Conservation (phyloP, 2,888 invertebrate species). For the Capitulum mitella region DNA sequence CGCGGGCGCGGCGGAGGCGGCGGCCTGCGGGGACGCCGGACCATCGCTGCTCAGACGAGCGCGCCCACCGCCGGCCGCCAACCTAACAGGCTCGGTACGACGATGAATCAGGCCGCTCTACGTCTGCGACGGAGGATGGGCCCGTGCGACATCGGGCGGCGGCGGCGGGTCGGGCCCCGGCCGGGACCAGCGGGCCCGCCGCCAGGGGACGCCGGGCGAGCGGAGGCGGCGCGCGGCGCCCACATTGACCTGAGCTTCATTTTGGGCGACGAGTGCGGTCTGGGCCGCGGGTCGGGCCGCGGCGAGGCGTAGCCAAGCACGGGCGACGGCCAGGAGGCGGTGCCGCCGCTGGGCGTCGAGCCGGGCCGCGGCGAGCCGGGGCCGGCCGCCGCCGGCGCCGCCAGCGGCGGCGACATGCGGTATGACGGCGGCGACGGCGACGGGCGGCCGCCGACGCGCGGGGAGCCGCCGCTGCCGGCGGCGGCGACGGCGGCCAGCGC, state of each 20-base stretch:
- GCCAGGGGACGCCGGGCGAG: neutral
- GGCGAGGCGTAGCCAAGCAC: neutral
- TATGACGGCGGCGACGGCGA: slow-evolving; percentile 9
- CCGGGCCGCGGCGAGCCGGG: slow-evolving; percentile 32
- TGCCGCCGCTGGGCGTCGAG: slow-evolving; percentile 31
- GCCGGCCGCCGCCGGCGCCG: neutral
- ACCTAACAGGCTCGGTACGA: too few relatives aligned
- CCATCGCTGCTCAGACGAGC: too few relatives aligned
- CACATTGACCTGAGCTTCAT: slow-evolving; percentile 75
- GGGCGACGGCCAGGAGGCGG: slow-evolving; percentile 21
- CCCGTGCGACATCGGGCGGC: slow-evolving; percentile 28
- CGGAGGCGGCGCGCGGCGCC: neutral
- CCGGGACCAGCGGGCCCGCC: too few relatives aligned
- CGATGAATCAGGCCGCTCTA: slow-evolving; percentile 28
- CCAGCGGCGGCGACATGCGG: slow-evolving; percentile 19
- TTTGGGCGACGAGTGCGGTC: slow-evolving; percentile 77
- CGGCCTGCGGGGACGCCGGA: too few relatives aligned
- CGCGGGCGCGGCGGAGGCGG: too few relatives aligned
- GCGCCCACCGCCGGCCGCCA: too few relatives aligned
- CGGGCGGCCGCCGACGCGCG: slow-evolving; percentile 33
- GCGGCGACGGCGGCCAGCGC: slow-evolving; percentile 29
- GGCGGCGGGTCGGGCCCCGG: too few relatives aligned
- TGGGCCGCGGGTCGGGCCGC: slow-evolving; percentile 50
- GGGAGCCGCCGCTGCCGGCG: slow-evolving; percentile 29
- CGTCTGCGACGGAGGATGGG: slow-evolving; percentile 30